Conservation (phyloP, 2,888 invertebrate genomes). For the Plebejus melissa region DNA sequence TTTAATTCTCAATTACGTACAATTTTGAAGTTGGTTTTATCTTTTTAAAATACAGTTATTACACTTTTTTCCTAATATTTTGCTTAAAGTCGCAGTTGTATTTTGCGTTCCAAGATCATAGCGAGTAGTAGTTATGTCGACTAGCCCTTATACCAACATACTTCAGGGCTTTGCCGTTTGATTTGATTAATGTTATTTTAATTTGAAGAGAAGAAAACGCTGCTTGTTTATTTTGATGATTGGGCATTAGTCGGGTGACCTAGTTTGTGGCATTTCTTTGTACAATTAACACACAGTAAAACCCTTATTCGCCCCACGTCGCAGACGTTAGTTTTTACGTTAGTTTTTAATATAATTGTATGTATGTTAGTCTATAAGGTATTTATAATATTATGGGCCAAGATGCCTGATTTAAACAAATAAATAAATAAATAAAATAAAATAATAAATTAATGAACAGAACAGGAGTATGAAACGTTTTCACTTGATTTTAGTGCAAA, state of each 20-base stretch:
- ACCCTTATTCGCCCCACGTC: neutral
- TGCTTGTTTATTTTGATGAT: slow-evolving; percentile 19
- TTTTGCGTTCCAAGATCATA: neutral
- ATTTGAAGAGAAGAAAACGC: slow-evolving; percentile 16
- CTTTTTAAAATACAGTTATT: neutral
- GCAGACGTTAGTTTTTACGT: too few relatives aligned
- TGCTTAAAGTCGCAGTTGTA: neutral
- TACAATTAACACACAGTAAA: neutral
- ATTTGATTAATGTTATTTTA: slow-evolving; percentile 34
- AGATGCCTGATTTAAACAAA: too few relatives aligned
- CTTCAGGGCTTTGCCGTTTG: slow-evolving; percentile 33
- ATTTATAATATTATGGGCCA: too few relatives aligned
- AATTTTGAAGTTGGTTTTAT: too few relatives aligned
- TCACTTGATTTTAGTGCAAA: too few relatives aligned
- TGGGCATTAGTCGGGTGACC: slow-evolving; percentile 9
- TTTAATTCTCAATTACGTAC: too few relatives aligned
- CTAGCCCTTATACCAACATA: slow-evolving; percentile 28
- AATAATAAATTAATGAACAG: too few relatives aligned
- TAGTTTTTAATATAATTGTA: too few relatives aligned
- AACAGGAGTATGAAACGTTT: too few relatives aligned
- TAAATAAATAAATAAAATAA: too few relatives aligned
- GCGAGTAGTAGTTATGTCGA: neutral
- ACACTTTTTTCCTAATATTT: neutral
- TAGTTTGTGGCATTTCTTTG: neutral
- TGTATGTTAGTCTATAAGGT: too few relatives aligned